Percentiles rank a stretch among this genome's conserved stretches.
These are phyloP conservation scores for Desmophyllum pertusum DNA, from an alignment of 92 coral and sea anemone species.

Conservation along the genomic window DNA sequence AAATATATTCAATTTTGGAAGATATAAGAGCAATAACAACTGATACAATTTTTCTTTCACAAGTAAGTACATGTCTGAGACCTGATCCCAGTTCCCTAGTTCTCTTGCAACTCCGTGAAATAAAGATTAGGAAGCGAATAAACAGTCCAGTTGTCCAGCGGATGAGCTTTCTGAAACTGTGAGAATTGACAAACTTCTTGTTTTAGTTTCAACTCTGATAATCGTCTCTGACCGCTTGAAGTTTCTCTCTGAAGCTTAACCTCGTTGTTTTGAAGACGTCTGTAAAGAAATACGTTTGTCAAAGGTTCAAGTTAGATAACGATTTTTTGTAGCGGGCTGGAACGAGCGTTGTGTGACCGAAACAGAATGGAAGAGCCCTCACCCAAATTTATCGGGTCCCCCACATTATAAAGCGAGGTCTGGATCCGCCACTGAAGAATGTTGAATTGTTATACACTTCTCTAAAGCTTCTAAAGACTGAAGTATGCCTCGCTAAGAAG, in stretches of 20 bases:
- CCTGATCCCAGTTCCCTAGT: background rate
- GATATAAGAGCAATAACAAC: background rate
- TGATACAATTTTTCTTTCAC: background rate
- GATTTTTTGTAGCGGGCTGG: background rate
- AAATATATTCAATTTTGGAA: background rate
- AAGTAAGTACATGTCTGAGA: background rate
- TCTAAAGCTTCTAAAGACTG: too few species aligned
- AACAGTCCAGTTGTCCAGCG: background rate
- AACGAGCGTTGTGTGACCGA: too few species aligned
- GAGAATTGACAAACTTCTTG: background rate
- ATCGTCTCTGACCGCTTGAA: background rate
- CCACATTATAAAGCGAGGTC: too few species aligned
- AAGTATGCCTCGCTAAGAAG: too few species aligned
- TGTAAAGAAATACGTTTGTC: background rate
- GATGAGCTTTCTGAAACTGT: background rate
- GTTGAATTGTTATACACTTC: too few species aligned
- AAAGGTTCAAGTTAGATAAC: background rate
- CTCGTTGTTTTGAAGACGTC: background rate
- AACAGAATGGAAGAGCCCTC: too few species aligned
- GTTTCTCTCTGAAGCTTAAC: background rate
- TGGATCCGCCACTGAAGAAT: too few species aligned
- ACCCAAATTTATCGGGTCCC: too few species aligned
- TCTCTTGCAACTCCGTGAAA: background rate
- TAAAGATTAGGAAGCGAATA: slow-evolving; percentile 29
- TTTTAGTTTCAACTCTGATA: background rate